phyloP scores from a whole-genome alignment of 2,113 vertebrate species.

The Picathartes gymnocephalus region DNA sequence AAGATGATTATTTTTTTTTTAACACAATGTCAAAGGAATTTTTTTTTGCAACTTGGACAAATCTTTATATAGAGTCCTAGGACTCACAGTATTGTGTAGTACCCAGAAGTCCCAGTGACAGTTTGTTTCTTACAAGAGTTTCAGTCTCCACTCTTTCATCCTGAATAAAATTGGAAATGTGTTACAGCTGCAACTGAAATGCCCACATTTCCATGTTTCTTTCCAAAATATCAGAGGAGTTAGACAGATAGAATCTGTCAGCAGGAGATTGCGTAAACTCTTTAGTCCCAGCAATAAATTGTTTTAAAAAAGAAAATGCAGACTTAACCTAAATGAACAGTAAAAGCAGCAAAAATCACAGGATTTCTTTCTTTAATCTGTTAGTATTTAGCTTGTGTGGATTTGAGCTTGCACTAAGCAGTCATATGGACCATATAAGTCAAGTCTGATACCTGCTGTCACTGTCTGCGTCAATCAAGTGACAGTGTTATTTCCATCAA shows the following conservation, averaged over 20 bases:
- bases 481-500: slow-evolving; percentile 20
- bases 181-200: background rate
- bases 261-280: background rate
- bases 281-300: slow-evolving; percentile 10
- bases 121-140: background rate
- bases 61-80: background rate
- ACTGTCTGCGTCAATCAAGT: slow-evolving; percentile 30
- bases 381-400: background rate
- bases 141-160: background rate
- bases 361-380: slow-evolving; percentile 36
- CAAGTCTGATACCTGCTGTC: background rate
- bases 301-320: background rate
- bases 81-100: background rate
- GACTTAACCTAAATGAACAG: background rate
- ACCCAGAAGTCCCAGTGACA: background rate
- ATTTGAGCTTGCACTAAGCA: slow-evolving; percentile 13
- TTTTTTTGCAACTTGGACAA: background rate
- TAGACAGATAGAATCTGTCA: background rate
- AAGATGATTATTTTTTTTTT: background rate
- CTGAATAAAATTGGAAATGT: background rate
- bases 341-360: background rate
- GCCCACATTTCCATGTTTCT: background rate
- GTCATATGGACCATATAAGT: background rate
- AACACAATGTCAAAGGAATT: background rate
- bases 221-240: background rate